These are phyloP conservation scores for Sceloporus undulatus DNA, from an alignment of 2,113 vertebrate genomes.

Conservation along the genomic window DNA sequence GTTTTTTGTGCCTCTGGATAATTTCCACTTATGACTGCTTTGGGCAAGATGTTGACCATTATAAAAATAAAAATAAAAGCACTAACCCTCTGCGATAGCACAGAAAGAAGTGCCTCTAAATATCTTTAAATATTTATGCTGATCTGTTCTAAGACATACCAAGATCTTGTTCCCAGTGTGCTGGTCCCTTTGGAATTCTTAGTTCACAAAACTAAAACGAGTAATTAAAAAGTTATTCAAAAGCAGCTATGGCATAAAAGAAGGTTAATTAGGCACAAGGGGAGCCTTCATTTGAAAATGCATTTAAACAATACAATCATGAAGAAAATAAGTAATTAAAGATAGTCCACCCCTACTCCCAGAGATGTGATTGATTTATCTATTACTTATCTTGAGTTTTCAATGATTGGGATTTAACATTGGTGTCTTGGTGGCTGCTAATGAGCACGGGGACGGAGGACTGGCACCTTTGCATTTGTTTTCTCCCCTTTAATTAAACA, in stretches of 20 bases:
- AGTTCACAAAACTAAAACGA: constrained; percentile 29
- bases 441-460: not conserved
- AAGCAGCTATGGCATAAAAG: not conserved
- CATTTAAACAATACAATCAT: constrained; percentile 18
- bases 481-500: constrained; percentile 13
- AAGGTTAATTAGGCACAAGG: constrained; percentile 44
- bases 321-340: not conserved
- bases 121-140: constrained; percentile 4
- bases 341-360: not conserved
- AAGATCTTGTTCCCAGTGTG: not conserved
- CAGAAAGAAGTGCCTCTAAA: not conserved
- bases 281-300: not conserved
- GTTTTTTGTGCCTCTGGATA: not conserved
- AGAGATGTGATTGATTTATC: not conserved
- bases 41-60: not conserved
- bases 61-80: not conserved
- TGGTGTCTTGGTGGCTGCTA: not conserved
- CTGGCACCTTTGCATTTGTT: not conserved
- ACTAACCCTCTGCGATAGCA: too few relatives aligned
- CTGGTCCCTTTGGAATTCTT: constrained; percentile 8
- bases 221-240: constrained; percentile 43
- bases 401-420: constrained; percentile 25
- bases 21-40: not conserved
- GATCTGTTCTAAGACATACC: not conserved
- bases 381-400: not conserved